phyloP scores from a whole-genome alignment of 2,797 vertebrate species.

The Gymnocypris eckloni region DNA sequence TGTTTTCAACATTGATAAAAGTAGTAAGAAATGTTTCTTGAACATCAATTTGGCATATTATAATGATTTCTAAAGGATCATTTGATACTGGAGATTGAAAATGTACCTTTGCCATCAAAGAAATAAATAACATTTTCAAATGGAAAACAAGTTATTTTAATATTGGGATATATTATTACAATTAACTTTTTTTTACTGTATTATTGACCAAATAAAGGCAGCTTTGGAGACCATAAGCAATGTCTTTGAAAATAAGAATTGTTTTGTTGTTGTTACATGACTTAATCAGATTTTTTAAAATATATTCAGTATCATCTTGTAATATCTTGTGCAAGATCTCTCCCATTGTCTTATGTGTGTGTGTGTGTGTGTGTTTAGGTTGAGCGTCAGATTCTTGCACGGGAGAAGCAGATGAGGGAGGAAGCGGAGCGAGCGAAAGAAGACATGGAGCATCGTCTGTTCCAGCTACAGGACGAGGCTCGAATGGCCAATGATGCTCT shows the following conservation, averaged over 20 bases:
- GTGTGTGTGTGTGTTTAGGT: conserved; percentile 73
- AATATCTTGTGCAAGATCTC: neutral
- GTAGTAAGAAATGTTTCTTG: neutral
- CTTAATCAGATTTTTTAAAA: neutral
- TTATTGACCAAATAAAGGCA: neutral
- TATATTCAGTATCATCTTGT: neutral
- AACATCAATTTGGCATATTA: neutral
- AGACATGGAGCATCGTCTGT: conserved; percentile 89
- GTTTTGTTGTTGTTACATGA: neutral
- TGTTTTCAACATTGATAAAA: neutral
- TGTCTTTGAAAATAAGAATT: too few species aligned
- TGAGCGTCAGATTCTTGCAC: conserved; percentile 89
- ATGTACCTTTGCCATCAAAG: neutral
- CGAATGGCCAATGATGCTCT: conserved; percentile 91
- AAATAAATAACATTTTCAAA: neutral
- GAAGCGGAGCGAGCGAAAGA: conserved; percentile 92
- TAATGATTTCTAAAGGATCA: neutral
- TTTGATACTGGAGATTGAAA: neutral
- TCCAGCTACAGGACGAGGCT: conserved; percentile 92
- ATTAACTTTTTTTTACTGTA: neutral
- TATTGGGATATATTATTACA: neutral
- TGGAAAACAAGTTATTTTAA: neutral
- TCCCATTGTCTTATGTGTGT: neutral
- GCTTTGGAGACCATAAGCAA: neutral
- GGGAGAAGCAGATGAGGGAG: conserved; percentile 92